Base-by-base conservation (phyloP, 2,888 invertebrate species). In the Drosophila parthenogenetica region DNA sequence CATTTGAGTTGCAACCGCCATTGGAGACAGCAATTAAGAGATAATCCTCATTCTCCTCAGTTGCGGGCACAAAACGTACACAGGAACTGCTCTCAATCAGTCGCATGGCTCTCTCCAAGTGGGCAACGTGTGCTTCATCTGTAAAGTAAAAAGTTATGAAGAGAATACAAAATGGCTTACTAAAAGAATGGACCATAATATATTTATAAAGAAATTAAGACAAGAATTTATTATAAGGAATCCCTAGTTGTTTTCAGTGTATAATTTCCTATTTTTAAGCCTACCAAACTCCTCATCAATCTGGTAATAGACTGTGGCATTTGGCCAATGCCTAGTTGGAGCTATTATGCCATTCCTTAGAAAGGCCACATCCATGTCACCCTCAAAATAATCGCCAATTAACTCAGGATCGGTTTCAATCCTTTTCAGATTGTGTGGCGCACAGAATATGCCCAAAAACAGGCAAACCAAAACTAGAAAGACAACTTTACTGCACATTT, bases 1-100 rank as follows among this genome's bases (percentile, higher is more conserved):
- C 95, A 49, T 94, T 94, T 10, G 96, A 95, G 95, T 95, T 95
- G 84, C 96, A 97, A 0, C 96, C 96, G 0, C 94, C 13, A 0
- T 37, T 16, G 7, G 71, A 73, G 1, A 75, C 66, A 0, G 59
- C 69, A 13, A 91, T 60, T 0, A 45, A 7, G 10, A 91, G 40
- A 62, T 82, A 90, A 48, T 78, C 43, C 0, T 50, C 39, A 1
- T 60, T 74, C 0, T 62, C 53, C 0, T 93, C 92, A 0, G 91
- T 92, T 79, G 94, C 94, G 0, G 94, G 94, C n/a, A 94, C 93
- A 88, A 96, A 96, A 49, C 94, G 93, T 16, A 97, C 92, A 86
- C 96, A 97, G 0, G 96, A 96, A 72, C 94, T 92, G 14, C 94
- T 93, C 85, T 96, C 95, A 89, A 96, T 96, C 70, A 95, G 94